Percentiles rank a stretch among this genome's conserved stretches.
phyloP scores from a whole-genome alignment of 2,113 vertebrate genomes.

The Leptocoma aspasia region DNA sequence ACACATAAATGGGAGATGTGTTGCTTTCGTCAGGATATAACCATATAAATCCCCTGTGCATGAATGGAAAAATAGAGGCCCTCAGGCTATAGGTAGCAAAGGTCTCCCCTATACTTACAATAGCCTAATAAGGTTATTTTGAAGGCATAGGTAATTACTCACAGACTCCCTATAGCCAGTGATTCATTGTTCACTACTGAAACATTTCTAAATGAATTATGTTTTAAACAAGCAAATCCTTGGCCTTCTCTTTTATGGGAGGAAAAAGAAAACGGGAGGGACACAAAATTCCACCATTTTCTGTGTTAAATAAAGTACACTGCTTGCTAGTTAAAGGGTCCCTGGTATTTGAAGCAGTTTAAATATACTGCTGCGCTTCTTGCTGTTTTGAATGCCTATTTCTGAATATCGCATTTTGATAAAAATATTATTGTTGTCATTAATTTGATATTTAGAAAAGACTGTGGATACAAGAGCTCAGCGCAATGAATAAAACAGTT shows the following conservation, averaged over 20 bases:
- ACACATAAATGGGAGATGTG: conserved; percentile 51
- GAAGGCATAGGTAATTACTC: conserved; percentile 45
- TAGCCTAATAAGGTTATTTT: conserved; percentile 58
- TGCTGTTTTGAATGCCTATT: neutral
- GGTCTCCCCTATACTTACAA: conserved; percentile 44
- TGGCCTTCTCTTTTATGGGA: neutral
- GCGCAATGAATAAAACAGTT: conserved; percentile 70
- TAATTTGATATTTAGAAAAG: conserved; percentile 65
- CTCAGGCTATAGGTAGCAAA: conserved; percentile 41
- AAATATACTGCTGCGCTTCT: neutral
- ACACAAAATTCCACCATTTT: neutral
- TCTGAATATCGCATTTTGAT: conserved; percentile 32
- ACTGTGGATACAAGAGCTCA: conserved; percentile 49
- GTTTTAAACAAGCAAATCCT: conserved; percentile 50
- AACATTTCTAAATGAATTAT: conserved; percentile 47
- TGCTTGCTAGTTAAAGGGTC: neutral
- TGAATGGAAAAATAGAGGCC: conserved; percentile 45
- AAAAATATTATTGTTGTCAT: conserved; percentile 62
- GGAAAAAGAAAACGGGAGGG: neutral
- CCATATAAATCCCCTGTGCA: conserved; percentile 42
- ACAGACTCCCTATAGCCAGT: neutral
- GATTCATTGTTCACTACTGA: conserved; percentile 54
- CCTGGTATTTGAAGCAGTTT: neutral
- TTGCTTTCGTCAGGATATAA: conserved; percentile 55
- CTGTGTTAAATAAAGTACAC: neutral